phyloP scores from a whole-genome alignment of 2,888 invertebrate genomes.

The Polyommatus icarus region DNA sequence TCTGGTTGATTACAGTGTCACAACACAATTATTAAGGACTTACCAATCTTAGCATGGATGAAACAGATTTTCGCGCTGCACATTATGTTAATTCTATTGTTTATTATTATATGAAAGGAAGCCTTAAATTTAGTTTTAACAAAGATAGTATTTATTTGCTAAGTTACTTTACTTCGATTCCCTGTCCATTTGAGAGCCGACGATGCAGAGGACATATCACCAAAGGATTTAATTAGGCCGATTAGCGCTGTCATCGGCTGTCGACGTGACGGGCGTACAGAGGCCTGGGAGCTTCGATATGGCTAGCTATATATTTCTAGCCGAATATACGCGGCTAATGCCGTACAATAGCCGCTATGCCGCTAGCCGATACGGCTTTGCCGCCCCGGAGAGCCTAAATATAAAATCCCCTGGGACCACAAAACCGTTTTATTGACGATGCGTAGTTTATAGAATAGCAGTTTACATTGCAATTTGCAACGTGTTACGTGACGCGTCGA shows the following conservation, averaged over 20 bases:
- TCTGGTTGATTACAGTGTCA: too few species aligned
- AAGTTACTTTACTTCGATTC: not conserved
- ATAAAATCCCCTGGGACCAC: conserved; percentile 1
- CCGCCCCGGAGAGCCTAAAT: not conserved
- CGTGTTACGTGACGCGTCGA: not conserved
- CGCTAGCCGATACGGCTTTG: not conserved
- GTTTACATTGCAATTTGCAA: not conserved
- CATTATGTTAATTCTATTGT: too few species aligned
- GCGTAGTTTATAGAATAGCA: not conserved
- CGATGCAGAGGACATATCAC: conserved; percentile 1
- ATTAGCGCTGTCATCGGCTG: not conserved
- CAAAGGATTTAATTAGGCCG: conserved; percentile 16
- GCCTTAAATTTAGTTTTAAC: not conserved
- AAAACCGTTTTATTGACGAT: not conserved
- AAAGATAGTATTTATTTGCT: not conserved
- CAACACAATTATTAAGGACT: too few species aligned
- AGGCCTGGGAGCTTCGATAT: conserved; percentile 1
- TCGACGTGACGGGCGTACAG: not conserved
- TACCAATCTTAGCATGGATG: too few species aligned
- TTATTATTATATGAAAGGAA: too few species aligned
- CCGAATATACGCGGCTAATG: not conserved
- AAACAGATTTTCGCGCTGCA: too few species aligned
- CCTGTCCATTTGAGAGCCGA: not conserved
- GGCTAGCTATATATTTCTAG: not conserved
- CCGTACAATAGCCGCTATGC: not conserved